phyloP scores from a whole-genome alignment of 2,888 invertebrate genomes.

The Hypomecis atomaria region DNA sequence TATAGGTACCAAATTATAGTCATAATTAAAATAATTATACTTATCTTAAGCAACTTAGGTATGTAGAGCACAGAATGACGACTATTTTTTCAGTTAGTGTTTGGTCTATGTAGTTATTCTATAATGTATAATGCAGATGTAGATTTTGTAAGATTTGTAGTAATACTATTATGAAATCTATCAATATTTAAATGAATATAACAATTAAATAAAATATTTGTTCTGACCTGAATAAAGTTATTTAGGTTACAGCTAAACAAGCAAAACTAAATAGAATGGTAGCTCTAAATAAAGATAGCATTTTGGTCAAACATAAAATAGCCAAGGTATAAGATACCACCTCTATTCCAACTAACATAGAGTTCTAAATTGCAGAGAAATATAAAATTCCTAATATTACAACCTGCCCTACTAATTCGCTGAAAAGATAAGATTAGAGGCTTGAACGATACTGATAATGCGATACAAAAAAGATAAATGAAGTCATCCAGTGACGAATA shows the following conservation, averaged over 20 bases:
- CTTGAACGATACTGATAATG: constrained; percentile 67
- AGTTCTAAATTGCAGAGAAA: constrained; percentile 37
- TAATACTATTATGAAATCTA: too few relatives aligned
- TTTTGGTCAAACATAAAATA: constrained; percentile 33
- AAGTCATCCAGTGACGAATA: constrained; percentile 69
- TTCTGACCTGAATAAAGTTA: constrained; percentile 24
- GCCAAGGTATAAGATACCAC: constrained; percentile 24
- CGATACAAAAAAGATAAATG: constrained; percentile 64
- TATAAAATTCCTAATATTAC: constrained; percentile 47
- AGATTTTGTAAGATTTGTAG: background rate
- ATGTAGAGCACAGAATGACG: too few relatives aligned
- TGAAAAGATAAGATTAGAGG: constrained; percentile 76
- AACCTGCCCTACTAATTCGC: constrained; percentile 79
- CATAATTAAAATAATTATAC: too few relatives aligned
- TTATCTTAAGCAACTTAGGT: too few relatives aligned
- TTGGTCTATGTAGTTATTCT: too few relatives aligned
- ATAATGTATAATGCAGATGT: background rate
- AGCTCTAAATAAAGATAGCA: constrained; percentile 45
- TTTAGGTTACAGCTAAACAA: constrained; percentile 38
- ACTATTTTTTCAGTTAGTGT: too few relatives aligned
- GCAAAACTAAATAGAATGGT: constrained; percentile 48
- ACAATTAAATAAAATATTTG: constrained; percentile 13
- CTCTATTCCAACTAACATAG: constrained; percentile 39
- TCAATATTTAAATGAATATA: background rate
- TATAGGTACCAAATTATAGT: too few relatives aligned